These are phyloP conservation scores for Drosophila nigrodunni DNA, from an alignment of 1,140 invertebrate genomes.

Conservation along the genomic window DNA sequence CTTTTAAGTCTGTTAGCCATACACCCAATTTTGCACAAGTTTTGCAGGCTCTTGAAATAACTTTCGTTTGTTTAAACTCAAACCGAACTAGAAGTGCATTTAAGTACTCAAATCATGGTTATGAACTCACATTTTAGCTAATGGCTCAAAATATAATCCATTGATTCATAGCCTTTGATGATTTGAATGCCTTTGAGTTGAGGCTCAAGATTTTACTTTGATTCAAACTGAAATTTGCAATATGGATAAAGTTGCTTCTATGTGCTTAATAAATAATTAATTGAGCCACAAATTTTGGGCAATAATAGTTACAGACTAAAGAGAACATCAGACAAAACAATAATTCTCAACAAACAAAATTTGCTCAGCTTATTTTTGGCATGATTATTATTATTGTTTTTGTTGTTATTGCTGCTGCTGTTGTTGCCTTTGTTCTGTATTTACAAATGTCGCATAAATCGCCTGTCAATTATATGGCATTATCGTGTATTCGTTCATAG, in stretches of 20 bases:
- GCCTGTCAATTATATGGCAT: conserved; percentile 71
- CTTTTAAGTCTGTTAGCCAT: too few relatives aligned
- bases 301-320: conserved; percentile 3
- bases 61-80: too few relatives aligned
- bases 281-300: conserved; percentile 18
- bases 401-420: not conserved
- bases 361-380: conserved; percentile 4
- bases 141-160: conserved; percentile 1
- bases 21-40: too few relatives aligned
- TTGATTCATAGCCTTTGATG: conserved; percentile 13
- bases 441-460: conserved; percentile 69
- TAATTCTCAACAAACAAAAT: conserved; percentile 33
- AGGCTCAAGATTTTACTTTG: conserved; percentile 24
- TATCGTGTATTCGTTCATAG: conserved; percentile 47
- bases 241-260: conserved; percentile 10
- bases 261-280: conserved; percentile 35
- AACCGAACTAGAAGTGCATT: not conserved
- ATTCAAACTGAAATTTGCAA: not conserved
- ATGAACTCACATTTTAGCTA: not conserved
- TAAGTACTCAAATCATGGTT: not conserved
- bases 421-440: conserved; percentile 7
- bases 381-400: not conserved
- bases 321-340: conserved; percentile 24
- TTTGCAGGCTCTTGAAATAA: too few relatives aligned
- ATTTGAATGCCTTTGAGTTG: conserved; percentile 16